Base-by-base conservation (phyloP, 2,797 vertebrate genomes). In the Gallinago stenura region DNA sequence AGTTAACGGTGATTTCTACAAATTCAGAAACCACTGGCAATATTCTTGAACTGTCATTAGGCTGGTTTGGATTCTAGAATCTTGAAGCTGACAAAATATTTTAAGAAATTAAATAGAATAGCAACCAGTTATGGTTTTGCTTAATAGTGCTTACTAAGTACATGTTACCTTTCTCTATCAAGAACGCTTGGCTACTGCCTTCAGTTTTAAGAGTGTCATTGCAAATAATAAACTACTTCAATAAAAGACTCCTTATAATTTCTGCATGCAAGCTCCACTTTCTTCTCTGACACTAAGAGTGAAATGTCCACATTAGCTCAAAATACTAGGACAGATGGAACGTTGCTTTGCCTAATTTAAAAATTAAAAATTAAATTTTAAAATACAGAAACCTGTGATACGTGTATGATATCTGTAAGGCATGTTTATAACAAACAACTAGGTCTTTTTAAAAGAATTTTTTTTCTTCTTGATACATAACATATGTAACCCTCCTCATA, bases 81-180 rank as follows among this genome's bases (percentile, higher is more conserved):
- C 41, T 28, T 60, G 45, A 89, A 54, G 35, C 5, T 72, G 31
- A 71, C 6, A 87, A 82, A 89, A 73, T 83, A 87, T 75, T 92
- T 81, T 46, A 76, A 85, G 51, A 87, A 84, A 87, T 56, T 25
- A 77, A 85, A 83, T 39, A 7, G 16, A 88, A 57, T 30, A 62
- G 13, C 70, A 80, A 64, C 83, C 12, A 78, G 20, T 41, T 62
- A 87, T 4, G 20, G 10, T 48, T 77, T 35, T 83, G 17, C 77
- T 80, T 60, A 82, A 60, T 22, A 91, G 15, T 10, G 64, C 64
- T 77, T 73, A 89, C 33, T 61, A 56, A 86, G n/a, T 45, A 48
- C 10, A 22, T 4, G 7, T 12, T 69, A 64, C 9, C 33, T 70
- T 57, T 66, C 15, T 68, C 22, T 76, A 22, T 28, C 5, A 64